A percentile compares a stretch with the other conserved stretches of the same genome.
These are phyloP conservation scores for Gambusia affinis DNA, from an alignment of 2,113 vertebrate genomes.

Conservation along the genomic window DNA sequence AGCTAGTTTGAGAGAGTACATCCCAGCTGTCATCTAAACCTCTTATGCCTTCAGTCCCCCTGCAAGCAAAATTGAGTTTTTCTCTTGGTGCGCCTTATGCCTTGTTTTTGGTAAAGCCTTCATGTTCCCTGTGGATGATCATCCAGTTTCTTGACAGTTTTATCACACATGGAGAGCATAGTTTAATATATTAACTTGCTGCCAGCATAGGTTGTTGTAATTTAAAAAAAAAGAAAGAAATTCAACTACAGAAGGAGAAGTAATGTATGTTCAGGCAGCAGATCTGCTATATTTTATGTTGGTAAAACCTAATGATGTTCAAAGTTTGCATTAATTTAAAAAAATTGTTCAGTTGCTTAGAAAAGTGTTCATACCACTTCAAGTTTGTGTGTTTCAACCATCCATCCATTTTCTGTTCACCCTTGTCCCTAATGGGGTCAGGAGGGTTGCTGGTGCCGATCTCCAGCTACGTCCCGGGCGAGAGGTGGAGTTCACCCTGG, in stretches of 20 bases:
- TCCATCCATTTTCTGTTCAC: too few species aligned
- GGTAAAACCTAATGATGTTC: constrained; percentile 56
- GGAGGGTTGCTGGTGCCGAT: too few species aligned
- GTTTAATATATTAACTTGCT: constrained; percentile 61
- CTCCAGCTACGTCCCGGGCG: too few species aligned
- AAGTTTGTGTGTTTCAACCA: neutral
- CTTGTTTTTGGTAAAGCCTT: constrained; percentile 40
- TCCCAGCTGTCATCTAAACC: constrained; percentile 58
- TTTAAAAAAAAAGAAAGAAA: constrained; percentile 1
- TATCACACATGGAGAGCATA: constrained; percentile 56
- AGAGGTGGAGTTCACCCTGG: too few species aligned
- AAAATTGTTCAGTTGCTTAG: neutral
- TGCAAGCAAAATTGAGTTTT: constrained; percentile 40
- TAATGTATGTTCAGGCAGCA: constrained; percentile 23
- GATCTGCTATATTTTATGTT: constrained; percentile 38
- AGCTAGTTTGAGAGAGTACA: constrained; percentile 43
- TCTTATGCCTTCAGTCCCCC: constrained; percentile 50
- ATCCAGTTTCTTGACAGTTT: constrained; percentile 56
- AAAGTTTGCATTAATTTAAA: constrained; percentile 18
- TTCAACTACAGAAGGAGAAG: constrained; percentile 20
- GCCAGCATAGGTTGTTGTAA: constrained; percentile 49
- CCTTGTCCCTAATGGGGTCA: too few species aligned
- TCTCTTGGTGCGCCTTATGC: constrained; percentile 20
- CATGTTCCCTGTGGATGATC: constrained; percentile 52
- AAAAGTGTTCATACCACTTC: neutral